Base-by-base conservation (phyloP, 2,797 vertebrate species). In the Bryconaethiops microstoma region DNA sequence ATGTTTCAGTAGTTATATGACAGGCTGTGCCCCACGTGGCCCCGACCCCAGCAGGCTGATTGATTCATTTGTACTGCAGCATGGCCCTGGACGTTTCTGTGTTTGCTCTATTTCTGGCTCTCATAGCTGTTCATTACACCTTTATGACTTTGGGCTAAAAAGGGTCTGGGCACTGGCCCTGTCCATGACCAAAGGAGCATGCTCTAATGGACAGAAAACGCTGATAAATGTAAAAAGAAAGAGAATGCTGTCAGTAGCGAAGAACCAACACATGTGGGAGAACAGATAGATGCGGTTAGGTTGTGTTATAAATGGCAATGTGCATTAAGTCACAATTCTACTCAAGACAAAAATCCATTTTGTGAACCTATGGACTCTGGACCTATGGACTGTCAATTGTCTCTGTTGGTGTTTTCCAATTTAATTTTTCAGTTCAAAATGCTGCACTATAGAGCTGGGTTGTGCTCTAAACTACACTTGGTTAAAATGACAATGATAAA, bases 61-160 rank as follows among this genome's bases (percentile, higher is more conserved):
- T 76, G 77, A 82, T 80, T 74, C 55, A 70, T 86, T 42, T 57
- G 69, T 29, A 52, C 45, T 63, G 74, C 60, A 50, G 40, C 65
- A 35, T 40, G 10, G 59, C 9, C 25, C 29, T 17, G 60, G 52
- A 70, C 48, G 40, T 78, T 78, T 54, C 57, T 45, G 23, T n/a
- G 40, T 62, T 50, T 78, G 50, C 52, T 85, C 74, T 74, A 72
- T 86, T 83, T 83, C 52, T 81, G 78, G 25, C 62, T 70, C 71
- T 59, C 52, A 29, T 29, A 77, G 52, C 16, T 72, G 69, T 83
- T 72, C 29, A 77, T 81, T 65, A 40, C 21, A 55, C 13, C 42
- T 76, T 76, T 83, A 79, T 72, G 68, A 77, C 40, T 45, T 74
- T 23, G 7, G n/a, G 29, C 25, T 35, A 73, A 17, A 64, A 64